Evolutionary conservation across 2,797 vertebrate genomes (phyloP), one percentile per base, ranked within the genome.

Genomic region (Naso thynnoides): DNA sequence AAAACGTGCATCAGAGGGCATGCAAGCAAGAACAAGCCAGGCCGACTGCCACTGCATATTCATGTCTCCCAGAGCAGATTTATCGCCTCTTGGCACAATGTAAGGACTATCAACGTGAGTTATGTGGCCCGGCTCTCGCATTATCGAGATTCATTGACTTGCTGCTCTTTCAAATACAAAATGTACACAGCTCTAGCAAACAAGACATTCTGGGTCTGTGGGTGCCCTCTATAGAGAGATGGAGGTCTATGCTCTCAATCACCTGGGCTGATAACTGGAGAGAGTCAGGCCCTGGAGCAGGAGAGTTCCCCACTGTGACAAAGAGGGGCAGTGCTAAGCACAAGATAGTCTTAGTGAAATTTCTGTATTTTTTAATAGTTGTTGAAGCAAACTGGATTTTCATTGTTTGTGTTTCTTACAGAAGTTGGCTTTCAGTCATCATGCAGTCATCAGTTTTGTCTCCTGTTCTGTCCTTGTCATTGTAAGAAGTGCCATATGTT

Each of bases 91-190:
- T 90, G 94, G 94, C 93, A 95, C 94, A 95, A 94, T 93, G 92
- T 91, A 94, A 93, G 88, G 83, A 87, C 96, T 91, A 96, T 96
- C 95, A 94, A 73, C 10, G 92, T 96, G 96, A 98, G 94, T 96
- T 96, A 97, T 89, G 96, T 91, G 93, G 91, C 95, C 95, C 92
- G 63, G 92, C 39, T 93, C 93, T 94, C 93, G 47, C 95, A 94
- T 97, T 96, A 95, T 93, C 18, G 86, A 95, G 96, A 97, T 96
- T 96, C 96, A 96, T 95, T 95, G 88, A 95, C 96, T 92, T 86
- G 70, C 61, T 91, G 93, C 91, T 95, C 93, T 94, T 94, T 81
- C 82, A 94, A 95, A 79, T 86, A 92, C 90, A 89, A 89, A 94
- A 93, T 56, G 64, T 70, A 73, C 89, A 79, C 88, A 90, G 86